Percentiles rank a stretch among this genome's conserved stretches.
Conservation (phyloP, 2,888 invertebrate species). For the Orchesellides sinensis region DNA sequence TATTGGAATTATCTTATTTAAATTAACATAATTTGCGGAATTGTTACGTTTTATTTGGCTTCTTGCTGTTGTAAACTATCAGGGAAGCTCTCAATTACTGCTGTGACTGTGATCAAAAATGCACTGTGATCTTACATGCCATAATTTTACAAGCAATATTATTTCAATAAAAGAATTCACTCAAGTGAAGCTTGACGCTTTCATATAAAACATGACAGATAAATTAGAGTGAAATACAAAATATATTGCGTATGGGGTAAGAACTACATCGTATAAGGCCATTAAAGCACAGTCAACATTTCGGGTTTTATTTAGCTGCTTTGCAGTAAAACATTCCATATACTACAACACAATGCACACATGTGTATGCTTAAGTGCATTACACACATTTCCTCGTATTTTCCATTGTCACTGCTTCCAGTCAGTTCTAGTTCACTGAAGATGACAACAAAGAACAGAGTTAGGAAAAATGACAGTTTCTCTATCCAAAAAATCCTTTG, state of each 20-base stretch:
- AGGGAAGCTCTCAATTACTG: too few species aligned
- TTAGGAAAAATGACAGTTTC: conserved; percentile 56
- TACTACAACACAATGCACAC: neutral
- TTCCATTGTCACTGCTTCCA: conserved; percentile 31
- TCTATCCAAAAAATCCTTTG: conserved; percentile 23
- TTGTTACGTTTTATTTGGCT: too few species aligned
- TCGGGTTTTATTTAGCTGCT: neutral
- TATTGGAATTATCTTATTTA: too few species aligned
- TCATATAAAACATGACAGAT: conserved; percentile 49
- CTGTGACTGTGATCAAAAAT: too few species aligned
- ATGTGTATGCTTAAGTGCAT: neutral
- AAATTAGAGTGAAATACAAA: conserved; percentile 19
- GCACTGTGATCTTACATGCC: too few species aligned
- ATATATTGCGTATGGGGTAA: too few species aligned
- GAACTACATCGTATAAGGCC: too few species aligned
- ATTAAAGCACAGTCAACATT: too few species aligned
- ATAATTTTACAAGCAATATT: too few species aligned
- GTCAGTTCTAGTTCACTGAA: conserved; percentile 55
- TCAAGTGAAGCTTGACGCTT: conserved; percentile 21
- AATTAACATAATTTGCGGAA: too few species aligned
- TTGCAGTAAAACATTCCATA: neutral
- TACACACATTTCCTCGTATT: conserved; percentile 12
- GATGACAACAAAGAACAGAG: conserved; percentile 47
- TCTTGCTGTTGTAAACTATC: too few species aligned
- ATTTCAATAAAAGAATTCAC: conserved; percentile 12